A percentile compares a stretch with the other conserved stretches of the same genome.
These are phyloP conservation scores for Ctenicera cuprea DNA, from an alignment of 2,888 invertebrate genomes.

Conservation along the genomic window DNA sequence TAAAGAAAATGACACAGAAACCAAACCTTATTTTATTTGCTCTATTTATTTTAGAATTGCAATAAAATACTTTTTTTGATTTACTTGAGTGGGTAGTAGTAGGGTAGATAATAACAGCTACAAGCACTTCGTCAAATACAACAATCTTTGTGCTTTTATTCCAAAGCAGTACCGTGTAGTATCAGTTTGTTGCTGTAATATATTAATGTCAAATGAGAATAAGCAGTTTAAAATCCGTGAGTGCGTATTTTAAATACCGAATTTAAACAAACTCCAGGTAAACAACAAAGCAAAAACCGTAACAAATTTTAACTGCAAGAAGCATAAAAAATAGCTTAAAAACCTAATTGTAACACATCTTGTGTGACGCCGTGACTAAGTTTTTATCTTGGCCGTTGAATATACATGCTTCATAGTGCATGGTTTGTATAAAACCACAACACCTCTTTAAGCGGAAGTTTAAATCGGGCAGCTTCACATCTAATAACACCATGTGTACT, in stretches of 20 bases:
- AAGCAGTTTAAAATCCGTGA: constrained; percentile 16
- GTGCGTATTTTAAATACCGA: neutral
- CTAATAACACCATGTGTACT: constrained; percentile 32
- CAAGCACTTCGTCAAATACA: neutral
- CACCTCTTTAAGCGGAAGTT: constrained; percentile 29
- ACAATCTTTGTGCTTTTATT: too few species aligned
- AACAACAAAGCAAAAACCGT: constrained; percentile 39
- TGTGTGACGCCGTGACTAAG: constrained; percentile 60
- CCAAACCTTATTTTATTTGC: neutral
- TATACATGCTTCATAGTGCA: constrained; percentile 59
- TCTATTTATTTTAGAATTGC: constrained; percentile 13
- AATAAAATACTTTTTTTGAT: neutral
- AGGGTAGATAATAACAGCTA: neutral
- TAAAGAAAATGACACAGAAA: constrained; percentile 2
- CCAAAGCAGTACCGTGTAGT: too few species aligned
- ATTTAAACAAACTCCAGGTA: constrained; percentile 32
- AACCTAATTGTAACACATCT: constrained; percentile 51
- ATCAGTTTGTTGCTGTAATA: too few species aligned
- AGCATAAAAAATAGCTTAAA: constrained; percentile 52
- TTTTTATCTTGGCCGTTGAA: constrained; percentile 55
- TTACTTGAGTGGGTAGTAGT: constrained; percentile 2
- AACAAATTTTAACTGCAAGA: constrained; percentile 46
- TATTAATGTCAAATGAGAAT: constrained; percentile 7
- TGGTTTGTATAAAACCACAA: constrained; percentile 54
- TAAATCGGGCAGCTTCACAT: constrained; percentile 2